phyloP scores from a whole-genome alignment of 2,888 invertebrate species.

The Aplocera efformata region DNA sequence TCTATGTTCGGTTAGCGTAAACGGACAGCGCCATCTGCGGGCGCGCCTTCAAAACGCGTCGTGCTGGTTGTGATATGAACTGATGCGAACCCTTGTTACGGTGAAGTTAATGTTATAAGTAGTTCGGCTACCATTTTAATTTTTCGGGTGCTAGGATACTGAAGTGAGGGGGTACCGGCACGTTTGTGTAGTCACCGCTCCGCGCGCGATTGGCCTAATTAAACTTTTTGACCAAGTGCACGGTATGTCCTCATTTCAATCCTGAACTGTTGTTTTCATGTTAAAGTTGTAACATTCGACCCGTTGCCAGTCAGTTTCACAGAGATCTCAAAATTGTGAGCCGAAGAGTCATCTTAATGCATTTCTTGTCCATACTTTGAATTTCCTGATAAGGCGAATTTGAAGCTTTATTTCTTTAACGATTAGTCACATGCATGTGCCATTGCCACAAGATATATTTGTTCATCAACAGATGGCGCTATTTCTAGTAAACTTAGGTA shows the following conservation, averaged over 20 bases:
- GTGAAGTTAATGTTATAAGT: conserved; percentile 36
- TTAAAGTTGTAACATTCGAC: conserved; percentile 25
- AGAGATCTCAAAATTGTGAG: conserved; percentile 75
- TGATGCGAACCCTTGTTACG: conserved; percentile 40
- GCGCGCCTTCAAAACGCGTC: conserved; percentile 42
- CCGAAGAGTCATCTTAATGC: conserved; percentile 64
- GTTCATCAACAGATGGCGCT: conserved; percentile 24
- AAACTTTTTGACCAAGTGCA: conserved; percentile 44
- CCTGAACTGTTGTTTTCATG: conserved; percentile 24
- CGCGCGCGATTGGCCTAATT: conserved; percentile 37
- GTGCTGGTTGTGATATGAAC: conserved; percentile 65
- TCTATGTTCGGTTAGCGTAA: conserved; percentile 34
- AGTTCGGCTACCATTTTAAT: conserved; percentile 33
- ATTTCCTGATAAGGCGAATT: conserved; percentile 35
- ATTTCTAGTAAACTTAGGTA: background rate
- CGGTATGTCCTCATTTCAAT: conserved; percentile 47
- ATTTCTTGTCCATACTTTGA: conserved; percentile 50
- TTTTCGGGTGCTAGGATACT: conserved; percentile 50
- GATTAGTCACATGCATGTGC: conserved; percentile 58
- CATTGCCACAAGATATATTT: conserved; percentile 35
- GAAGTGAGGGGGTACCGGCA: conserved; percentile 51
- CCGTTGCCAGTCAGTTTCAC: conserved; percentile 49
- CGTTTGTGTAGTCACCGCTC: conserved; percentile 42
- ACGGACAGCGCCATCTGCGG: conserved; percentile 48
- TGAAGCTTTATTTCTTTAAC: conserved; percentile 5